Conservation (phyloP, 2,113 vertebrate genomes). For the Burhinus oedicnemus region DNA sequence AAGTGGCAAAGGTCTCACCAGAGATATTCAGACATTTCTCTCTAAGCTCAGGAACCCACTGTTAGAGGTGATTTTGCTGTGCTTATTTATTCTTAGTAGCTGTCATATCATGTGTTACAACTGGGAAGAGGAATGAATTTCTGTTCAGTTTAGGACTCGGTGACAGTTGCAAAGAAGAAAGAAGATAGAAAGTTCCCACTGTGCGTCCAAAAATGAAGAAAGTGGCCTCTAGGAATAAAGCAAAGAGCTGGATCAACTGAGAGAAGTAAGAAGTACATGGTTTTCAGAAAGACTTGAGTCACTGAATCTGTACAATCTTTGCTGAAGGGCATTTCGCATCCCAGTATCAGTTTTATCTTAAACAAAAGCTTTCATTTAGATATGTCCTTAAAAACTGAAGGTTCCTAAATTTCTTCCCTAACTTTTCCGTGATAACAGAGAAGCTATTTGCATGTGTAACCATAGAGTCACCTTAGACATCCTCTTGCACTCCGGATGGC, state of each 20-base stretch:
- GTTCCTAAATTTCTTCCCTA: neutral
- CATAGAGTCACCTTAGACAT: neutral
- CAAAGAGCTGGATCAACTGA: neutral
- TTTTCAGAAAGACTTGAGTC: neutral
- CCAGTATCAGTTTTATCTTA: neutral
- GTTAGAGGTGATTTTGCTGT: neutral
- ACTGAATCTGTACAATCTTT: neutral
- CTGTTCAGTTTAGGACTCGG: neutral
- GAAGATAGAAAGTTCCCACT: neutral
- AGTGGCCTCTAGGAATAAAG: neutral
- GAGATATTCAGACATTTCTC: neutral
- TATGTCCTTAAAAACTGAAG: neutral
- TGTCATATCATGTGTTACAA: neutral
- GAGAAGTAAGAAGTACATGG: neutral
- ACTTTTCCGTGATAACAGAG: neutral
- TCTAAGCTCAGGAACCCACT: neutral
- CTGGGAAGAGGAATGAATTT: neutral
- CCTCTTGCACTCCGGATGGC: neutral
- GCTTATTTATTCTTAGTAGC: neutral
- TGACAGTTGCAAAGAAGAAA: neutral
- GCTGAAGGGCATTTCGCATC: neutral
- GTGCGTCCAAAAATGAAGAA: neutral
- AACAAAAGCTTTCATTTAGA: neutral
- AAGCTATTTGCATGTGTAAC: neutral
- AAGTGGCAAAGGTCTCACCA: neutral